phyloP scores from a whole-genome alignment of 2,888 invertebrate species.

The Ommatoiulus sabulosus region DNA sequence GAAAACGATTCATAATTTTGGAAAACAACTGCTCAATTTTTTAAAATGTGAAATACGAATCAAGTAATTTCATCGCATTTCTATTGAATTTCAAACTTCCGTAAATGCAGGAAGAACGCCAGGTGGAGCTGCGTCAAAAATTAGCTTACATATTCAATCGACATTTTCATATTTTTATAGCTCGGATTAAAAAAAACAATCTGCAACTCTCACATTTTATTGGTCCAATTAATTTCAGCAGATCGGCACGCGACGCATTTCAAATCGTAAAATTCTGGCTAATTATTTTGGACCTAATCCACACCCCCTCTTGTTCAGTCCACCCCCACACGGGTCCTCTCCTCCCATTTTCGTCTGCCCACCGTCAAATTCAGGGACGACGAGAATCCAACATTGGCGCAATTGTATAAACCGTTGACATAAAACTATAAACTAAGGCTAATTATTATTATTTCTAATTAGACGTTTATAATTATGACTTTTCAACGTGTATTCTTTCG shows the following conservation, averaged over 20 bases:
- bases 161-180: background rate
- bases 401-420: constrained; percentile 45
- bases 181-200: background rate
- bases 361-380: constrained; percentile 50
- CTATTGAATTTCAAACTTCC: too few relatives aligned
- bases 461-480: constrained; percentile 48
- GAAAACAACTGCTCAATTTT: too few relatives aligned
- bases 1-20: too few relatives aligned
- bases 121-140: background rate
- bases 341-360: constrained; percentile 45
- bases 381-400: constrained; percentile 32
- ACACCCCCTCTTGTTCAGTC: constrained; percentile 8
- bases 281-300: background rate
- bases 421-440: constrained; percentile 29
- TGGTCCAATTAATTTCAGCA: constrained; percentile 30
- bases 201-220: background rate
- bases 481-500: background rate
- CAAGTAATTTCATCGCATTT: too few relatives aligned
- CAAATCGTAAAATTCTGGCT: constrained; percentile 29
- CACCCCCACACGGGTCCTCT: constrained; percentile 4
- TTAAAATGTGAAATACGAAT: too few relatives aligned
- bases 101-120: background rate
- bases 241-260: constrained; percentile 32
- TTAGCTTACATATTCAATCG: background rate
- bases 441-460: constrained; percentile 51